Evolutionary conservation across 23 tunicate species (phyloP).

Genomic region (Ascidia mentula): DNA sequence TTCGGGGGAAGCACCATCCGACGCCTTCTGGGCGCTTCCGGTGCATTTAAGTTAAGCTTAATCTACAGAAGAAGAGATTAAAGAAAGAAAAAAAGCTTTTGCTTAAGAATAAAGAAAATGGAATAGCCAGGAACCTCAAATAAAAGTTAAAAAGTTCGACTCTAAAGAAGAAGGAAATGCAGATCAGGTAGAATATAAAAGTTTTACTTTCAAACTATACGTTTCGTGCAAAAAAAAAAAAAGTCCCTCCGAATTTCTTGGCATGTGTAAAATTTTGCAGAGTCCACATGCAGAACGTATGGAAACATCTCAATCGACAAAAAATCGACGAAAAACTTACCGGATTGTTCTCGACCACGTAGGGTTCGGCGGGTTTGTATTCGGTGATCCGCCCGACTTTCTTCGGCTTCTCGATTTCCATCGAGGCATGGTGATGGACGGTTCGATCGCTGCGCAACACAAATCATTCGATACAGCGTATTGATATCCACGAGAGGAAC

Average conservation of each 20-base stretch:
- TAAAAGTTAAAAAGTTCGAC: no score
- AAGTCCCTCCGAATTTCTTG: background rate
- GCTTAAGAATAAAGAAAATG: background rate
- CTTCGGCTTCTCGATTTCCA: conserved; percentile 42
- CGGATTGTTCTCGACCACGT: conserved; percentile 89
- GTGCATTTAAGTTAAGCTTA: conserved; percentile 12
- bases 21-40: background rate
- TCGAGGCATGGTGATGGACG: conserved; percentile 24
- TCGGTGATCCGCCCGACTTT: conserved; percentile 83
- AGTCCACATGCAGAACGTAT: no score
- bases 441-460: background rate
- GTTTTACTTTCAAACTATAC: background rate
- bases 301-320: no score
- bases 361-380: conserved; percentile 72
- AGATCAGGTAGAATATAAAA: background rate
- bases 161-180: background rate
- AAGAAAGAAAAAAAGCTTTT: background rate
- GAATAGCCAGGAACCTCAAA: background rate
- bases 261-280: background rate
- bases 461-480: background rate
- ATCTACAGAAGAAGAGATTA: background rate
- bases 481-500: no score
- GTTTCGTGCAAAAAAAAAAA: background rate
- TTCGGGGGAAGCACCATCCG: background rate
- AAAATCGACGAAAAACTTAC: conserved; percentile 29